These are phyloP conservation scores for Penelope pileata DNA, from an alignment of 2,113 vertebrate species.

Conservation along the genomic window DNA sequence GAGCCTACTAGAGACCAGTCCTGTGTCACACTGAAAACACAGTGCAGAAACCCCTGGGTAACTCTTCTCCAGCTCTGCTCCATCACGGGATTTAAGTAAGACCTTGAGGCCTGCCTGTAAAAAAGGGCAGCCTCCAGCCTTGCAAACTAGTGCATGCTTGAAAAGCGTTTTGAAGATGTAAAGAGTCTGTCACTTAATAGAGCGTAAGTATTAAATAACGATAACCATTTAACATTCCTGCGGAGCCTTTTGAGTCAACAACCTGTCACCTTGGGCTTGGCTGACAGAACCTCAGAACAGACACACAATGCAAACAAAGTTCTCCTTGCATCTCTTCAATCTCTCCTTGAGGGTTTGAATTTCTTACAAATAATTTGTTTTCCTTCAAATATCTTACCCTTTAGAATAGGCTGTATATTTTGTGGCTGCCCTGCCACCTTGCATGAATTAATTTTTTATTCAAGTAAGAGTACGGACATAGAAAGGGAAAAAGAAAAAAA, in stretches of 20 bases:
- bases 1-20: not conserved
- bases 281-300: not conserved
- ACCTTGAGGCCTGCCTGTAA: not conserved
- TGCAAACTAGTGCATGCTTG: not conserved
- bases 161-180: slow-evolving; percentile 5
- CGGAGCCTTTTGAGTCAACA: slow-evolving; percentile 19
- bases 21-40: not conserved
- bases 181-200: slow-evolving; percentile 19
- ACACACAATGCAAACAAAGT: not conserved
- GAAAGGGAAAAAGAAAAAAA: not conserved
- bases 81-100: not conserved
- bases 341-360: not conserved
- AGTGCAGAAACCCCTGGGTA: not conserved
- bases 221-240: slow-evolving; percentile 48
- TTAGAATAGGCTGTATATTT: not conserved
- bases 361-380: not conserved
- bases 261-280: slow-evolving; percentile 9
- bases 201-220: not conserved
- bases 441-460: not conserved
- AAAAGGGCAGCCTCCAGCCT: not conserved
- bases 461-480: not conserved
- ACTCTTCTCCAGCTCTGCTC: not conserved
- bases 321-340: not conserved
- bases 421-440: not conserved
- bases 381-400: not conserved